Conservation (phyloP, 2,888 invertebrate genomes). For the Phengaris arion region DNA sequence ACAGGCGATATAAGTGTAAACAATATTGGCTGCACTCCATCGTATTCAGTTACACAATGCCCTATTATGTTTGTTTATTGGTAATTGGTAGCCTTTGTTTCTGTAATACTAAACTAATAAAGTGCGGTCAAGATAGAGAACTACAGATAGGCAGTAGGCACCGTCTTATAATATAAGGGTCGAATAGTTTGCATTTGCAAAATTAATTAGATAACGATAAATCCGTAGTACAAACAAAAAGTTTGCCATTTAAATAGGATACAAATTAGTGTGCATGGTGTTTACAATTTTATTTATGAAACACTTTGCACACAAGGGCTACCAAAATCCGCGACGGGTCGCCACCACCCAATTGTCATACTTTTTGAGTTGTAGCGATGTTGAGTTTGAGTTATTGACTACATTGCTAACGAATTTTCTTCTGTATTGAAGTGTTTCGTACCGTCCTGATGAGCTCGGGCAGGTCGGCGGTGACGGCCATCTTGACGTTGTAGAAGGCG, state of each 20-base stretch:
- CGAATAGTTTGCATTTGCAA: neutral
- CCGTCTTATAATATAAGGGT: neutral
- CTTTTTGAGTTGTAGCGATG: too few relatives aligned
- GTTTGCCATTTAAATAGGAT: too few relatives aligned
- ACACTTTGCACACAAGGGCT: too few relatives aligned
- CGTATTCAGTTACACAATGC: neutral
- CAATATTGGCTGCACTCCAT: slow-evolving; percentile 5
- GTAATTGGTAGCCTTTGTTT: slow-evolving; percentile 6
- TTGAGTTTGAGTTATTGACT: too few relatives aligned
- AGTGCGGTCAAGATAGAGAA: neutral
- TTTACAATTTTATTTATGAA: too few relatives aligned
- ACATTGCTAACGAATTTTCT: too few relatives aligned
- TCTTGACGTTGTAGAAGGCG: slow-evolving; percentile 83
- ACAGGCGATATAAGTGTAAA: neutral
- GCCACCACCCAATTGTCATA: too few relatives aligned
- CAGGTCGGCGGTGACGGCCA: slow-evolving; percentile 70
- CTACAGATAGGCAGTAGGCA: neutral
- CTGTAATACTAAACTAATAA: neutral
- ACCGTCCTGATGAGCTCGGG: slow-evolving; percentile 76
- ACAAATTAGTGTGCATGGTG: too few relatives aligned
- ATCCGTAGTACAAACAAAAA: too few relatives aligned
- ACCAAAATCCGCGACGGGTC: too few relatives aligned
- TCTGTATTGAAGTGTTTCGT: slow-evolving; percentile 41
- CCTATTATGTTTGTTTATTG: neutral
- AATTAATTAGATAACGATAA: too few relatives aligned